Evolutionary conservation across 2,113 vertebrate genomes (phyloP).

Genomic region (Anolis sagrei): DNA sequence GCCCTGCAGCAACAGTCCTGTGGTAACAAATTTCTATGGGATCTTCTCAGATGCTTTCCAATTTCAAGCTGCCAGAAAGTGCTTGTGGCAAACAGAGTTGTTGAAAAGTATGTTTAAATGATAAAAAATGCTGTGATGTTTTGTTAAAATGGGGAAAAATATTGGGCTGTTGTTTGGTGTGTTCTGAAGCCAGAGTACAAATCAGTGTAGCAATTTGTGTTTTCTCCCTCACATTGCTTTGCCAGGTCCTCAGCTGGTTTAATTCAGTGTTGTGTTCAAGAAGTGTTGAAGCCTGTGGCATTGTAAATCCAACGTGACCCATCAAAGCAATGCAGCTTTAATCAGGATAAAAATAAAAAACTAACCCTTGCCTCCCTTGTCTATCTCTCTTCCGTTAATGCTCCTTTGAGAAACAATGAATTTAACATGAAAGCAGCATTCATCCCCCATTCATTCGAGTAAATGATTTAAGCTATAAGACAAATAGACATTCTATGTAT

Average conservation of each 20-base stretch:
- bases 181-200: constrained; percentile 24
- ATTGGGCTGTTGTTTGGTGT: constrained; percentile 1
- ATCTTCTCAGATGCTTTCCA: background rate
- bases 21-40: background rate
- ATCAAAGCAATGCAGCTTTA: constrained; percentile 47
- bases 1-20: no score
- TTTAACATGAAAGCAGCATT: constrained; percentile 38
- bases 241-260: constrained; percentile 37
- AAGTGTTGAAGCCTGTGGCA: background rate
- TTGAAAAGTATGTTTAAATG: constrained; percentile 46
- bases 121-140: background rate
- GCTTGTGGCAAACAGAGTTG: constrained; percentile 7
- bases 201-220: background rate
- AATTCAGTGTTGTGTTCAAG: constrained; percentile 45
- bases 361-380: background rate
- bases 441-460: constrained; percentile 51
- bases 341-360: constrained; percentile 29
- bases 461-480: constrained; percentile 64
- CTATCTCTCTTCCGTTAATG: background rate
- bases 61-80: constrained; percentile 22
- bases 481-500: background rate
- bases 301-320: background rate
- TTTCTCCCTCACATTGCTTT: constrained; percentile 28
- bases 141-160: constrained; percentile 47
- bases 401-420: constrained; percentile 23